A percentile compares a stretch with the other conserved stretches of the same genome.
These are phyloP conservation scores for Cynoglossus semilaevis DNA, from an alignment of 2,113 vertebrate species.

Conservation along the genomic window DNA sequence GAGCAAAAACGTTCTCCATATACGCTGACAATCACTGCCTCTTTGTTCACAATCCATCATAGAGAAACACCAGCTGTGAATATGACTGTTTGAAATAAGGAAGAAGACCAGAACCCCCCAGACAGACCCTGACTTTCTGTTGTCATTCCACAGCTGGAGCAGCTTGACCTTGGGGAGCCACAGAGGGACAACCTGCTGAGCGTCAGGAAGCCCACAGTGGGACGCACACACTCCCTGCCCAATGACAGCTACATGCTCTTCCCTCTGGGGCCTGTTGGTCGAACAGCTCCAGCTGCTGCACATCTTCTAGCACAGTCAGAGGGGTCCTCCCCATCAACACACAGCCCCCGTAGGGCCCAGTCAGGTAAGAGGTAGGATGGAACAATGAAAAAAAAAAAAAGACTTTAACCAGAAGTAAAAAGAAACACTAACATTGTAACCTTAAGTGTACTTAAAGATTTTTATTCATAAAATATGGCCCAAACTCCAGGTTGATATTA, in stretches of 20 bases:
- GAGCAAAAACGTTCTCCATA: constrained; percentile 45
- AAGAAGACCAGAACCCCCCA: neutral
- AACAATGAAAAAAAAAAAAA: neutral
- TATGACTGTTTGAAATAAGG: constrained; percentile 17
- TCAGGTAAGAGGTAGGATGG: constrained; percentile 50
- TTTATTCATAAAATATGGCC: too few species aligned
- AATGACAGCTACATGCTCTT: constrained; percentile 98
- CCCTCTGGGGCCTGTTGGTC: constrained; percentile 41
- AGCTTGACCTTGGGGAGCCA: constrained; percentile 36
- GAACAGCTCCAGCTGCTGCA: constrained; percentile 24
- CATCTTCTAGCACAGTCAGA: constrained; percentile 68
- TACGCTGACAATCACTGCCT: constrained; percentile 55
- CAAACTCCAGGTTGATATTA: too few species aligned
- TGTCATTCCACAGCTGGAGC: constrained; percentile 70
- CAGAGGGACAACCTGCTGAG: constrained; percentile 81
- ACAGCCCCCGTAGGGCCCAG: constrained; percentile 38
- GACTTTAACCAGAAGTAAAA: neutral
- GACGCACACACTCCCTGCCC: constrained; percentile 92
- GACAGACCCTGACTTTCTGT: constrained; percentile 26
- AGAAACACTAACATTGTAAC: too few species aligned
- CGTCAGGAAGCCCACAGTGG: constrained; percentile 86
- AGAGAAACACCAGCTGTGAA: constrained; percentile 24
- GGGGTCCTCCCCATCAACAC: constrained; percentile 73
- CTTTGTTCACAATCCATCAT: constrained; percentile 33
- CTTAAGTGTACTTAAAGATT: too few species aligned